Percentiles rank a stretch among this genome's conserved stretches.
Evolutionary conservation across 2,888 invertebrate genomes (phyloP).

Genomic region (Eupithecia dodoneata): DNA sequence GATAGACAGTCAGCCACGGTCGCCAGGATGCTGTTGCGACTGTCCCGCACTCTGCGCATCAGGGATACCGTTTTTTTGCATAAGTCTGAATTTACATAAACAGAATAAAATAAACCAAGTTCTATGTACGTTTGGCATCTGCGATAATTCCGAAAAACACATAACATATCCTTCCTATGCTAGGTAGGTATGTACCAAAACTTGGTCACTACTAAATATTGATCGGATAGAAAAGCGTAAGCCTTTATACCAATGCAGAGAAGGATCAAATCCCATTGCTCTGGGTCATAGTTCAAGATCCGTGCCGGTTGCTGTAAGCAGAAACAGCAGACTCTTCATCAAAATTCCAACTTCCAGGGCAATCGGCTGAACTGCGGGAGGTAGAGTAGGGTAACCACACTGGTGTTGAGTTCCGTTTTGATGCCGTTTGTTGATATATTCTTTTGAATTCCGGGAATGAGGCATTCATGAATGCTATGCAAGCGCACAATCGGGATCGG

Average conservation of each 20-base stretch:
- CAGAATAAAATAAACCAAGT: too few relatives aligned
- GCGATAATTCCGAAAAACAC: background rate
- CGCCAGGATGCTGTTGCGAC: too few relatives aligned
- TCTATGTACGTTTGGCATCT: background rate
- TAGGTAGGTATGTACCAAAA: background rate
- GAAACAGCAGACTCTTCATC: slow-evolving; percentile 18
- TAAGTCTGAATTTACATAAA: too few relatives aligned
- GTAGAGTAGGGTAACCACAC: slow-evolving; percentile 24
- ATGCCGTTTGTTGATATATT: background rate
- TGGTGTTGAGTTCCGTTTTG: background rate
- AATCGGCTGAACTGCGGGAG: slow-evolving; percentile 33
- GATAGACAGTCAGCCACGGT: too few relatives aligned
- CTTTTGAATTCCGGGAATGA: background rate
- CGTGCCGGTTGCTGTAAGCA: background rate
- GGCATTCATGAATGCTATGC: background rate
- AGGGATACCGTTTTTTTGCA: too few relatives aligned
- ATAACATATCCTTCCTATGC: background rate
- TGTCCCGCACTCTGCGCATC: too few relatives aligned
- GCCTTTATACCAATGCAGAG: background rate
- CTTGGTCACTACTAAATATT: background rate
- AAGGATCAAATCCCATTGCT: background rate
- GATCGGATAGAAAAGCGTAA: background rate
- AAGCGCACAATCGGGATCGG: background rate
- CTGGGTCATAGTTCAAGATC: background rate
- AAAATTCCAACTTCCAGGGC: slow-evolving; percentile 35